Percentiles rank a stretch among this genome's conserved stretches.
Evolutionary conservation across 2,113 vertebrate species (phyloP).

Genomic region (Melospiza georgiana): DNA sequence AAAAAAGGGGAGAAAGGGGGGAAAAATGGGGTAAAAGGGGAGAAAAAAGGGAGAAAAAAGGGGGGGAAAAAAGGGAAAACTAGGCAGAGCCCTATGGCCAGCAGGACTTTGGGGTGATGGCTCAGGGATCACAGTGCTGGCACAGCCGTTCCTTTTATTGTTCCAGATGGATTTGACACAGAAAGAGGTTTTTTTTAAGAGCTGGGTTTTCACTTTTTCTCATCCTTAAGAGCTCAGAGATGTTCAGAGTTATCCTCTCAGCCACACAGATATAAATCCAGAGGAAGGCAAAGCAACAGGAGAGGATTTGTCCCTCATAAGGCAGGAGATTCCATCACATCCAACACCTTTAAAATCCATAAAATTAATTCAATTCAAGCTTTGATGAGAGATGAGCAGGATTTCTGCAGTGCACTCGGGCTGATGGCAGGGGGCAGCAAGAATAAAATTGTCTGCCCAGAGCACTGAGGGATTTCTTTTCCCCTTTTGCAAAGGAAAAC

Average conservation of each 20-base stretch:
- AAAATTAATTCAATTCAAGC: background rate
- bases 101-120: background rate
- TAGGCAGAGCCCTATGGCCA: background rate
- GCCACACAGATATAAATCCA: background rate
- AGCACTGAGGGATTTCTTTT: background rate
- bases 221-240: background rate
- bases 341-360: background rate
- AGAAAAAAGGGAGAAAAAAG: no score
- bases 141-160: background rate
- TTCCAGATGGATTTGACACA: conserved; percentile 11
- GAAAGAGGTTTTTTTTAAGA: background rate
- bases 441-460: background rate
- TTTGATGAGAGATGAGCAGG: background rate
- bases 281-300: background rate
- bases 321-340: background rate
- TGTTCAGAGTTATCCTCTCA: background rate
- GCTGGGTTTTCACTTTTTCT: background rate
- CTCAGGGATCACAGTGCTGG: background rate
- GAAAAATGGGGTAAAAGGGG: no score
- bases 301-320: background rate
- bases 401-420: background rate
- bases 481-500: background rate
- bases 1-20: no score
- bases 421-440: background rate
- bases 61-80: background rate